Conservation (phyloP, 1,140 invertebrate species). For the Papilio xuthus region DNA sequence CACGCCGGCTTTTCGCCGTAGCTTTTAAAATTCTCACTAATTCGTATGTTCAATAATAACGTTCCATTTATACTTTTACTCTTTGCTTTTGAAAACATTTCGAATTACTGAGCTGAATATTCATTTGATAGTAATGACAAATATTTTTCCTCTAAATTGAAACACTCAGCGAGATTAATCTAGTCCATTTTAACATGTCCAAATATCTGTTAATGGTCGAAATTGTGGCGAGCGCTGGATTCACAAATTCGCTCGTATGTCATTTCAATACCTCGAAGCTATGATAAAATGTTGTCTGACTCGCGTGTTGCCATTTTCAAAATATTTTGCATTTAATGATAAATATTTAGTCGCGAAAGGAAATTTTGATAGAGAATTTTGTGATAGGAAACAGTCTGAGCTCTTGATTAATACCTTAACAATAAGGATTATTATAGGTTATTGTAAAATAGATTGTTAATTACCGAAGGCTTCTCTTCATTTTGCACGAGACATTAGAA, state of each 20-base stretch:
- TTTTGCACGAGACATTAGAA: neutral
- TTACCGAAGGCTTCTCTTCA: neutral
- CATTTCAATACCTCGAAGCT: neutral
- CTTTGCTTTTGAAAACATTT: neutral
- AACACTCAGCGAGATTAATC: neutral
- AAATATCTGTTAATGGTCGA: neutral
- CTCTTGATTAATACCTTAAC: neutral
- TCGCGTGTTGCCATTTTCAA: neutral
- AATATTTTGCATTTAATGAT: neutral
- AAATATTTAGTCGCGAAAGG: neutral
- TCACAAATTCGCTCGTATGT: neutral
- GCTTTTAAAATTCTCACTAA: constrained; percentile 3
- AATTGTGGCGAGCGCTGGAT: neutral
- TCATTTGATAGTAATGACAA: neutral
- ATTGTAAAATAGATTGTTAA: neutral
- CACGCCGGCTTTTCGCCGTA: neutral
- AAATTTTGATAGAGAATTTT: neutral
- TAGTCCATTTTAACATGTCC: neutral
- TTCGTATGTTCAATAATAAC: neutral
- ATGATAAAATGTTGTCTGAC: neutral
- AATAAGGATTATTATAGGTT: constrained; percentile 12
- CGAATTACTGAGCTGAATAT: neutral
- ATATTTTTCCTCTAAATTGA: neutral
- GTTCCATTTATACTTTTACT: neutral
- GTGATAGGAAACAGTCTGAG: neutral